Evolutionary conservation across 2,797 vertebrate genomes (phyloP), one percentile per base, ranked within the genome.

Genomic region (Alectoris magna): DNA sequence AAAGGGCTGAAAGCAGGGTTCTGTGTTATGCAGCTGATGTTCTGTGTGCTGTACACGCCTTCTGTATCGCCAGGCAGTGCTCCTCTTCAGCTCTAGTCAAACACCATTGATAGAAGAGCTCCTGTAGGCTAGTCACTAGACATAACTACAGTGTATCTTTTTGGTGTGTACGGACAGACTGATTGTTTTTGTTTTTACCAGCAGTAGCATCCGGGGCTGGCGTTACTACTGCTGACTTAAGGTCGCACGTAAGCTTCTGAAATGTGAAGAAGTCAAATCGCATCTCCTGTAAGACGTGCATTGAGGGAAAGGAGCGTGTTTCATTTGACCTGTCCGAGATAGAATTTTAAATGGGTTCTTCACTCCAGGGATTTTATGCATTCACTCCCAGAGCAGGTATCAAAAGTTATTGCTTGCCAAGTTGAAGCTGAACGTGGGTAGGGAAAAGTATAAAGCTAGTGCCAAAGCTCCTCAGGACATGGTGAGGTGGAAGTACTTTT

Each of bases 251-350:
- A 62, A 79, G 11, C 5, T 93, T 56, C 21, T 12, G 7, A 23
- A 93, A 76, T 4, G 22, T 4, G 6, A 68, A 79, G 9, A 4
- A 34, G 27, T 36, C 48, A 70, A 26, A 83, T 69, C 26, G 3
- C 3, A 19, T 24, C 9, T 67, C 14, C 27, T 78, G 17, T 70
- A 73, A 38, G 5, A 11, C 16, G 22, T 15, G 22, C 11, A 44
- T 3, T 71, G 67, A 48, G 4, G 6, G 22, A n/a, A 48, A 53
- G 10, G 31, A 78, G 55, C 49, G 11, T 18, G 22, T 59, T 11
- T 48, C 11, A 17, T 76, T 64, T 76, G 62, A 68, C 17, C 23
- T 2, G 1, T 23, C 14, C 36, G 14, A 0, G 0, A 7, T 11
- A n/a, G 26, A 46, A 8, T 69, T 93, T 75, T 26, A 66, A 26